Conservation (phyloP, 2,888 invertebrate genomes). For the Agrotis ipsilon region DNA sequence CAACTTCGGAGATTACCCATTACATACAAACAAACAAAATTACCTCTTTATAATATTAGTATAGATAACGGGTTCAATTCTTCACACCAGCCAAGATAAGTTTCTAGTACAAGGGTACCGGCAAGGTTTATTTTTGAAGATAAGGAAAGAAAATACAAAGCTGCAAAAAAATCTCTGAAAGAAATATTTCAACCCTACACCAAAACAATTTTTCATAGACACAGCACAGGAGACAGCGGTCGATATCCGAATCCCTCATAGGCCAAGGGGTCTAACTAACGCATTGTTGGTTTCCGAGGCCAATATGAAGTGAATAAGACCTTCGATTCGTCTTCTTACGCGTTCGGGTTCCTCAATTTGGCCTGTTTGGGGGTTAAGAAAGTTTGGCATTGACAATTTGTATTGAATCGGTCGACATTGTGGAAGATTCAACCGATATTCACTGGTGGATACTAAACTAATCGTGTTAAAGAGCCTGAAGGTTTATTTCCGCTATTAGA, state of each 20-base stretch:
- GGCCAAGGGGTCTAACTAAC: slow-evolving; percentile 72
- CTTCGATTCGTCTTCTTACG: slow-evolving; percentile 60
- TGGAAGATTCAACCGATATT: background rate
- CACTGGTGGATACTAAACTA: background rate
- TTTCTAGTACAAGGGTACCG: too few relatives aligned
- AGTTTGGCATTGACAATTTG: slow-evolving; percentile 50
- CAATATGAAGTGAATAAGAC: slow-evolving; percentile 72
- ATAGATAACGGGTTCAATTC: too few relatives aligned
- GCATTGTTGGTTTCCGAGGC: slow-evolving; percentile 68
- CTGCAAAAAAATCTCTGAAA: slow-evolving; percentile 1
- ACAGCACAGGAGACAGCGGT: slow-evolving; percentile 55
- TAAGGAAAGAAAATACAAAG: background rate
- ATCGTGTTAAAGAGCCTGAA: background rate
- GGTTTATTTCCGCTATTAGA: background rate
- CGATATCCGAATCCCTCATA: slow-evolving; percentile 66
- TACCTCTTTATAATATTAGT: too few relatives aligned
- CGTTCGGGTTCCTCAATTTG: slow-evolving; percentile 67
- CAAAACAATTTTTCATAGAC: slow-evolving; percentile 60
- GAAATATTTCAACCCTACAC: slow-evolving; percentile 48
- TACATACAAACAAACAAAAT: too few relatives aligned
- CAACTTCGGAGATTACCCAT: too few relatives aligned
- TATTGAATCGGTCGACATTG: slow-evolving; percentile 36
- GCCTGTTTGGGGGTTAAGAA: slow-evolving; percentile 54
- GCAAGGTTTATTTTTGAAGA: too few relatives aligned
- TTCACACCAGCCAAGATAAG: too few relatives aligned